Percentiles rank a stretch among this genome's conserved stretches.
These are phyloP conservation scores for Crocuta crocuta DNA, from an alignment of 2,113 vertebrate genomes.

Conservation along the genomic window DNA sequence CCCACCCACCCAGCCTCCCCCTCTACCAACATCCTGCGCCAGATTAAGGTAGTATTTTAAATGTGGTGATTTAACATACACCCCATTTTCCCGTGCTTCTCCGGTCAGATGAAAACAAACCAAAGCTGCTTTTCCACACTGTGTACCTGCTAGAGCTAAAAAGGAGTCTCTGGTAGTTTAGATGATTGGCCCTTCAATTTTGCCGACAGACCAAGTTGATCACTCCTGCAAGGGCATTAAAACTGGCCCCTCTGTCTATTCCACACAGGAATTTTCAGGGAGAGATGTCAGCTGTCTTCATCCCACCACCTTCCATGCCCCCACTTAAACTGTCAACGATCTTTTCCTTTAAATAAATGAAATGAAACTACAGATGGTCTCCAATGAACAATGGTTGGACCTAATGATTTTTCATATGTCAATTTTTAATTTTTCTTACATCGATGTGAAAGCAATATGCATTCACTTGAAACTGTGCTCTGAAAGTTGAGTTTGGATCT, in stretches of 20 bases:
- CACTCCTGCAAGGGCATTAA: not conserved
- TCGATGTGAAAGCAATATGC: not conserved
- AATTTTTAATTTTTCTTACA: not conserved
- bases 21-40: not conserved
- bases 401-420: not conserved
- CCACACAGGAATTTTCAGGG: not conserved
- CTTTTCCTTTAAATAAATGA: not conserved
- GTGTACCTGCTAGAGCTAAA: not conserved
- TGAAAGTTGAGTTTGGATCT: not conserved
- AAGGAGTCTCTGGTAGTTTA: not conserved
- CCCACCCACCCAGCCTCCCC: not conserved
- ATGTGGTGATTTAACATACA: not conserved
- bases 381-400: not conserved
- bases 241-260: not conserved
- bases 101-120: not conserved
- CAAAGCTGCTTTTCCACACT: not conserved
- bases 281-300: not conserved
- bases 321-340: not conserved
- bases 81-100: not conserved
- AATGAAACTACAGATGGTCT: not conserved
- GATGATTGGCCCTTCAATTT: not conserved
- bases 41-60: constrained; percentile 21
- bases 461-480: not conserved
- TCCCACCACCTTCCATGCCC: not conserved
- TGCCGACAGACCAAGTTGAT: not conserved